phyloP scores from a whole-genome alignment of 2,113 vertebrate species.

The Loxodonta africana region DNA sequence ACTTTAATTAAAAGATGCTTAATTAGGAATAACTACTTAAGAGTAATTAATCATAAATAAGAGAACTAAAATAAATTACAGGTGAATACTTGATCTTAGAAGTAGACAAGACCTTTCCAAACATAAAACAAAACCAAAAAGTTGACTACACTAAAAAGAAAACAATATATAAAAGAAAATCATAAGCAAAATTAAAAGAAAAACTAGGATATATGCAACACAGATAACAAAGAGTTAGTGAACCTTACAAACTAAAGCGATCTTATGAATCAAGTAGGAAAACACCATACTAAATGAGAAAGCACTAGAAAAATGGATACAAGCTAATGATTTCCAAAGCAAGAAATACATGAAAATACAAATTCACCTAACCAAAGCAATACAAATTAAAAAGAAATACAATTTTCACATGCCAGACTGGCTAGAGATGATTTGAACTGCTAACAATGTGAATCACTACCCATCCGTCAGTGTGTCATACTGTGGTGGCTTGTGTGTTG shows the following conservation, averaged over 20 bases:
- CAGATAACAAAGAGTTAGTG: constrained; percentile 4
- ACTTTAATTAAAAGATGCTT: neutral
- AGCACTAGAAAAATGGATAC: neutral
- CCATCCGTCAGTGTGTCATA: too few relatives aligned
- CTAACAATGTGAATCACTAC: neutral
- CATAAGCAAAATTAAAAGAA: constrained; percentile 39
- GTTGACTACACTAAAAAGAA: neutral
- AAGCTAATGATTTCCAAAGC: constrained; percentile 1
- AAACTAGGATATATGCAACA: constrained; percentile 55
- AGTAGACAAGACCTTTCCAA: constrained; percentile 40
- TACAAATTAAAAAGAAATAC: constrained; percentile 23
- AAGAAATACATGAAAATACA: neutral
- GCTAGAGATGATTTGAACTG: neutral
- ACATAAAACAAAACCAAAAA: constrained; percentile 51
- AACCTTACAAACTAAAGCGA: neutral
- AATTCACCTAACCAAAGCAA: constrained; percentile 21
- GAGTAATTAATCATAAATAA: neutral
- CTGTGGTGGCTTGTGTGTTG: too few relatives aligned
- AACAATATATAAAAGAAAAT: neutral
- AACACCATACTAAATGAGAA: constrained; percentile 8
- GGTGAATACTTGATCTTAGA: constrained; percentile 10
- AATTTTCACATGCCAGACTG: neutral
- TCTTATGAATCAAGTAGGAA: constrained; percentile 15
- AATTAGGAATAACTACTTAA: neutral
- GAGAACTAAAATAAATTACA: constrained; percentile 46